Base-by-base conservation (phyloP, 92 coral and sea anemone species). In the Ricordea florida region DNA sequence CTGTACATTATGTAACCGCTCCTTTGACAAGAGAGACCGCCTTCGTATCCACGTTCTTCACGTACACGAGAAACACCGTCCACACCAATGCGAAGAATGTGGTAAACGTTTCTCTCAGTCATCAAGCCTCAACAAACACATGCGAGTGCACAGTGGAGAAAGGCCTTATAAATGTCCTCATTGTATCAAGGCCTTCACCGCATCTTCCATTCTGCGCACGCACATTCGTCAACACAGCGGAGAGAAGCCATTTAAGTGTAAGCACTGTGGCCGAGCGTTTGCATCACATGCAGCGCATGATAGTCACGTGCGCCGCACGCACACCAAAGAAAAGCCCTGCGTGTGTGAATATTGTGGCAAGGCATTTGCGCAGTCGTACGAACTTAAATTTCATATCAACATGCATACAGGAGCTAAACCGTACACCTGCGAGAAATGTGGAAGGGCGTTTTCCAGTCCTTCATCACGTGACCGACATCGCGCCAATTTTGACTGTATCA, bases 381-480 rank as follows among this genome's bases (percentile, higher is more conserved):
- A 94, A 73, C 92, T 94, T 29, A 94, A 94, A 79, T 94, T 94
- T 65, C 98, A 94, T 73, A 88, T 94, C 69, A 94, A 94, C 77
- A 92, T 94, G 98, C 98, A 94, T 72, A 94, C 98, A 5, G 98
- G 98, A 17, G 98, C 96, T 38, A 94, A 94, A 53, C 98, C 98
- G 4, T 94, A 94, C 84, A 88, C 98, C 24, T 94, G 98, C 50
- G 98, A 94, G 78, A 92, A 93, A 51, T 94, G 98, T 48, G 98
- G 98, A 29, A 90, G 98, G 27, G 98, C 97, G 21, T 94, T 94
- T 46, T 94, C 98, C 30, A 90, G 96, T 64, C 96, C 96, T 31
- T 90, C 96, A 35, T 90, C 96, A 21, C 89, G 96, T 45, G 96
- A 90, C 63, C 88, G 96, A 21, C 96, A 90, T 83, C 92, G 96